These are phyloP conservation scores for Thaumetopoea pityocampa DNA, from an alignment of 1,140 invertebrate genomes.

Conservation along the genomic window DNA sequence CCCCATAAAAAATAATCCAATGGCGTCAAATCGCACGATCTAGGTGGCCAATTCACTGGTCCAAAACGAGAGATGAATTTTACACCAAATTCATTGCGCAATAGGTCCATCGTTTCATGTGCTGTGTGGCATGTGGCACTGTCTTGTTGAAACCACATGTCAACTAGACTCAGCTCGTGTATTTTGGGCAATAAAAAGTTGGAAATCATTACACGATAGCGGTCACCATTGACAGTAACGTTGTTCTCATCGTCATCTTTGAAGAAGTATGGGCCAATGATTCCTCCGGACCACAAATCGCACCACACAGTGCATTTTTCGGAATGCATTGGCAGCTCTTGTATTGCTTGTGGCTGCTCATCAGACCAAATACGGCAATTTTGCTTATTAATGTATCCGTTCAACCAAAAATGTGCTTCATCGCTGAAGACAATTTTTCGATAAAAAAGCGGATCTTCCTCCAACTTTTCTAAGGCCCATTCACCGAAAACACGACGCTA, in stretches of 20 bases:
- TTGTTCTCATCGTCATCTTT: slow-evolving; percentile 22
- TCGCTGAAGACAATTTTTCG: slow-evolving; percentile 21
- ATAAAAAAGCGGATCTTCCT: slow-evolving; percentile 7
- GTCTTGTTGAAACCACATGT: slow-evolving; percentile 4
- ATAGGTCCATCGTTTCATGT: not conserved
- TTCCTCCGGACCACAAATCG: slow-evolving; percentile 28
- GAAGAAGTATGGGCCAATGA: slow-evolving; percentile 26
- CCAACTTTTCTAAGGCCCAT: slow-evolving; percentile 3
- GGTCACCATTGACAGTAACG: slow-evolving; percentile 41
- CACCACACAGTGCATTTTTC: slow-evolving; percentile 44
- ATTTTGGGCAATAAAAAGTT: slow-evolving; percentile 31
- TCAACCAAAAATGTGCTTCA: slow-evolving; percentile 24
- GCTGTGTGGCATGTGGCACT: slow-evolving; percentile 6
- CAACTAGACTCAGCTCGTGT: slow-evolving; percentile 7
- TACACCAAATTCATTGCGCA: too few species aligned
- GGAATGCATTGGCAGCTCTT: slow-evolving; percentile 29
- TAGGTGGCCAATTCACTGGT: too few species aligned
- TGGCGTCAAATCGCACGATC: too few species aligned
- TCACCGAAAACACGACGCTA: slow-evolving; percentile 8
- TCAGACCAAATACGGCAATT: slow-evolving; percentile 26
- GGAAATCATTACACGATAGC: slow-evolving; percentile 34
- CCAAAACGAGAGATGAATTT: too few species aligned
- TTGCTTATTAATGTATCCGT: too few species aligned
- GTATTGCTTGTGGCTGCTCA: slow-evolving; percentile 20
- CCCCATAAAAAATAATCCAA: too few species aligned